Evolutionary conservation across 2,797 vertebrate species (phyloP), one percentile per base, ranked within the genome.

Genomic region (Coregonus sp.): DNA sequence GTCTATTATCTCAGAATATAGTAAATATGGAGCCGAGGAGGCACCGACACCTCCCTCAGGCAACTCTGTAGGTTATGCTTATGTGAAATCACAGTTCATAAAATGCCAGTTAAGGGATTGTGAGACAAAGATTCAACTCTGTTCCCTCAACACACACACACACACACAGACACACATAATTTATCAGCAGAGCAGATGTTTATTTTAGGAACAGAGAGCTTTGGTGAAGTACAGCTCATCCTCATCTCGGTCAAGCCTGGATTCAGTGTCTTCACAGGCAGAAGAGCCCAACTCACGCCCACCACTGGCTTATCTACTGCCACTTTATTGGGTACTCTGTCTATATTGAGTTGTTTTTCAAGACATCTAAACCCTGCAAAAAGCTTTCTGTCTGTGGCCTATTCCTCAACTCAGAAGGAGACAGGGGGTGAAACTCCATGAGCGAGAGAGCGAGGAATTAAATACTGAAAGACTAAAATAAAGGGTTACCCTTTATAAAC

Each of bases 1-100:
- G 88, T 92, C 88, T 89, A 91, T 92, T 90, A 92, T 84, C 78
- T 83, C 76, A 78, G 82, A 84, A 84, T 81, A 85, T 72, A 73
- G 78, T 87, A 86, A 89, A 91, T 90, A 87, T 89, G 83, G 77
- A 79, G 63, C 75, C 70, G 77, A 86, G 81, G 80, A 85, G 78
- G 81, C 67, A 68, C 56, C 74, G 54, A 56, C n/a, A 35, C 73
- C 72, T 6, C 81, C 88, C 87, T 72, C 25, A 25, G 87, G 91
- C 90, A 29, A 15, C 20, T 51, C 12, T 15, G 29, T 31, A 50
- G 14, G 51, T 59, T 35, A 68, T 68, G 15, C 14, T 68, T 29
- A 68, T 68, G 16, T 35, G 31, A 68, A 68, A 68, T 68, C 31
- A 66, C 14, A 31, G 63, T 66, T 66, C 63, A 66, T 66, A 15